Percentiles rank a stretch among this genome's conserved stretches.
Conservation (phyloP, 1,140 invertebrate species). For the Drosophila navojoa region DNA sequence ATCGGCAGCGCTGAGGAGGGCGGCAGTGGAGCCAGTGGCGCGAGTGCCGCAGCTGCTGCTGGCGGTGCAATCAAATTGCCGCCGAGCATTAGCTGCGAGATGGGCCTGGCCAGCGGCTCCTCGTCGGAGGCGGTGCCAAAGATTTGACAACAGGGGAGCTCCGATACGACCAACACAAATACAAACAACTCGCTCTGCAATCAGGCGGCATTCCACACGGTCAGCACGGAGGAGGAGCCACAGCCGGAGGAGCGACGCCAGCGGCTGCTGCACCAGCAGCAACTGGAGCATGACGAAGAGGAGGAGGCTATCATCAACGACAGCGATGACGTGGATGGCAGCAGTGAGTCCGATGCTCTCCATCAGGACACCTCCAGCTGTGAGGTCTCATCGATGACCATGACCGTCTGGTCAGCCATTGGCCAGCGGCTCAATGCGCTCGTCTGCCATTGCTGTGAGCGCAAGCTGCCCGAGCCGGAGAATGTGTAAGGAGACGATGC, state of each 20-base stretch:
- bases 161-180: slow-evolving; percentile 50
- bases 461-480: slow-evolving; percentile 82
- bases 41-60: slow-evolving; percentile 10
- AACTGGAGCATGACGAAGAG: not conserved
- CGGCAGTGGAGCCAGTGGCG: slow-evolving; percentile 9
- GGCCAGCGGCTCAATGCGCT: slow-evolving; percentile 80
- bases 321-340: slow-evolving; percentile 23
- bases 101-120: slow-evolving; percentile 68
- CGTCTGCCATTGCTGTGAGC: slow-evolving; percentile 83
- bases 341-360: slow-evolving; percentile 42
- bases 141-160: slow-evolving; percentile 82
- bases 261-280: too few relatives aligned
- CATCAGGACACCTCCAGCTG: slow-evolving; percentile 65
- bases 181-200: slow-evolving; percentile 67
- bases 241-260: too few relatives aligned
- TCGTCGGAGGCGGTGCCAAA: slow-evolving; percentile 67
- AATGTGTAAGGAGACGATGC: slow-evolving; percentile 67
- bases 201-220: slow-evolving; percentile 51
- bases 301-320: slow-evolving; percentile 10
- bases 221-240: not conserved
- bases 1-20: slow-evolving; percentile 41
- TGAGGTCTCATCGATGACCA: slow-evolving; percentile 79
- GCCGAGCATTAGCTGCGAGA: slow-evolving; percentile 62
- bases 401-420: slow-evolving; percentile 79
- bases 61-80: slow-evolving; percentile 18